A percentile compares a stretch with the other conserved stretches of the same genome.
Conservation (phyloP, 2,113 vertebrate genomes). For the Eidolon helvum region DNA sequence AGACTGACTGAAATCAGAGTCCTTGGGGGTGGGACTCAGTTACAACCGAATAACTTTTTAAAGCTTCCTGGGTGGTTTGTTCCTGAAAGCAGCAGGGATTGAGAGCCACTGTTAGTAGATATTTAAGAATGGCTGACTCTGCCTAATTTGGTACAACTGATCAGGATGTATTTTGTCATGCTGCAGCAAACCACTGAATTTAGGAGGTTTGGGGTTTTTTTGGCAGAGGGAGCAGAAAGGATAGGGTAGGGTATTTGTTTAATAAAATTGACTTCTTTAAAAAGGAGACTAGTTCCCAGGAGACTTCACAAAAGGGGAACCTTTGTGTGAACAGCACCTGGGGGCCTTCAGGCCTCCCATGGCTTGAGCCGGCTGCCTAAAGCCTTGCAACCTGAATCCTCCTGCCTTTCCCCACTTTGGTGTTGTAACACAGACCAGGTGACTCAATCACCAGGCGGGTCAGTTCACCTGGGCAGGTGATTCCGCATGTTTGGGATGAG, state of each 20-base stretch:
- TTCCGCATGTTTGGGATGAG: not conserved
- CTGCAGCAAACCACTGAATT: not conserved
- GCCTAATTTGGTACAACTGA: not conserved
- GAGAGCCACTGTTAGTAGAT: not conserved
- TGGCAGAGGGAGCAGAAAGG: not conserved
- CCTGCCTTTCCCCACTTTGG: not conserved
- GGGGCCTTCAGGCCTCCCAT: not conserved
- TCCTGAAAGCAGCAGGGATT: not conserved
- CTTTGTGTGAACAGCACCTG: not conserved
- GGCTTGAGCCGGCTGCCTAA: not conserved
- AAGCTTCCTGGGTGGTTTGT: not conserved
- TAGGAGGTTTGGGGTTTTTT: not conserved
- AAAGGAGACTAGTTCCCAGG: not conserved
- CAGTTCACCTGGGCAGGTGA: not conserved
- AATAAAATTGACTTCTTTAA: not conserved
- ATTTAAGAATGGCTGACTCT: not conserved
- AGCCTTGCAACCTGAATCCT: not conserved
- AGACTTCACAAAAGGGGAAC: not conserved
- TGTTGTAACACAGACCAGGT: not conserved
- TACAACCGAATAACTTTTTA: not conserved
- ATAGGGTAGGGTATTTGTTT: not conserved
- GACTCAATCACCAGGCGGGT: not conserved
- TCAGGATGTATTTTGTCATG: not conserved
- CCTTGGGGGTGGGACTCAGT: not conserved
- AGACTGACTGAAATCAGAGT: not conserved